Conservation (phyloP, 1,140 invertebrate species). For the Dendrolimus punctatus region DNA sequence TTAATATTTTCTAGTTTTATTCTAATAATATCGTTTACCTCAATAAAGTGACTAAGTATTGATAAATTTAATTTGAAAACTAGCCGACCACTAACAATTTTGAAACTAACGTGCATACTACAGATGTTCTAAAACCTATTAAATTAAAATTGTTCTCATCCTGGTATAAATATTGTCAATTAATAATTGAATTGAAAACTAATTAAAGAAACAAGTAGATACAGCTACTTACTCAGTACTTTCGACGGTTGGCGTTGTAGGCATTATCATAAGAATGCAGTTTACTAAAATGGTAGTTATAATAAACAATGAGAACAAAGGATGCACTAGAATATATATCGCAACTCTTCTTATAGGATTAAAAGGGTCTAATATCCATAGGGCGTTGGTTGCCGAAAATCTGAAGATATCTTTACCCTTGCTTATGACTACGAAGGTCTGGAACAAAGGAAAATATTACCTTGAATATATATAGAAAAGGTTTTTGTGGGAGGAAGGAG, state of each 20-base stretch:
- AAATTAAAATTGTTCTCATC: constrained; percentile 12
- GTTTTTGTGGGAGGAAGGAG: no score
- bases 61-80: constrained; percentile 35
- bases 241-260: constrained; percentile 92
- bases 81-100: constrained; percentile 62
- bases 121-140: constrained; percentile 35
- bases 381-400: constrained; percentile 96
- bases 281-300: constrained; percentile 98
- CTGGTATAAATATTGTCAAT: constrained; percentile 18
- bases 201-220: background rate
- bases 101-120: constrained; percentile 68
- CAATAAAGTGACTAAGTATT: constrained; percentile 22
- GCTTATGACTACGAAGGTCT: constrained; percentile 99
- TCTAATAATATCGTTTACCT: constrained; percentile 1
- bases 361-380: constrained; percentile 96
- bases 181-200: constrained; percentile 11
- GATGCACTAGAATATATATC: constrained; percentile 98
- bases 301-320: constrained; percentile 97
- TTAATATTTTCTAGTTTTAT: constrained; percentile 12
- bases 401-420: constrained; percentile 99
- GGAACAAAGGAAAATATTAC: constrained; percentile 61
- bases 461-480: no score
- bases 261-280: constrained; percentile 99
- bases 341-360: constrained; percentile 97
- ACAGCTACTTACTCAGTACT: constrained; percentile 93